Base-by-base conservation (phyloP, 2,113 vertebrate species). In the Orycteropus afer region DNA sequence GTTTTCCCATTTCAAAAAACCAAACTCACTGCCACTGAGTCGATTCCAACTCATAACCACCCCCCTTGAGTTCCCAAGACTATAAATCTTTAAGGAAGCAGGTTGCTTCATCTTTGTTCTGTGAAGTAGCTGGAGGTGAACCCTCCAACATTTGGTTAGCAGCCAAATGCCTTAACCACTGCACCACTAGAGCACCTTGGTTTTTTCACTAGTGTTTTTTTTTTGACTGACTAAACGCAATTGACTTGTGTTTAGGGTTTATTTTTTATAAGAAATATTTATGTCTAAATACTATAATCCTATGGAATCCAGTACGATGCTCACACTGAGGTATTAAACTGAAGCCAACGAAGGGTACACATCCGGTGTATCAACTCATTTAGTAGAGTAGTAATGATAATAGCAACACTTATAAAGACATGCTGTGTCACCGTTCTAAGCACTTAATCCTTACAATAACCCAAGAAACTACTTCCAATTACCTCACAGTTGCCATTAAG, bases 211-310 rank as follows among this genome's bases (percentile, higher is more conserved):
- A n/a, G n/a, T n/a, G n/a, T 73, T 76, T 8, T 84, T 77, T 92
- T 29, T 94, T 86, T 90, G 40, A 17, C 11, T 53, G 13, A 80
- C 40, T 78, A 49, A 53, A 82, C 73, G 23, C 57, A 49, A 29
- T 37, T 79, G 74, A 65, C 40, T 71, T 85, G 22, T 55, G n/a
- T 81, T 69, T 81, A 89, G 45, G 8, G 55, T 63, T 25, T 61
- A n/a, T 15, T 32, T 14, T 88, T 18, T n/a, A 93, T 94, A 51
- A 86, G 86, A 95, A 90, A 71, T 51, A 40, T 25, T 61, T 55
- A 49, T 47, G 42, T 86, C 53, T 71, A 91, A 79, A 73, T 94
- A 59, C 45, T 71, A 1, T 40, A 59, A 82, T 42, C 22, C 34
- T 27, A 10, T 63, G 34, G 61, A 61, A 42, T 86, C 18, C 17